Conservation (phyloP, 2,888 invertebrate genomes). For the Andrena bucephala region DNA sequence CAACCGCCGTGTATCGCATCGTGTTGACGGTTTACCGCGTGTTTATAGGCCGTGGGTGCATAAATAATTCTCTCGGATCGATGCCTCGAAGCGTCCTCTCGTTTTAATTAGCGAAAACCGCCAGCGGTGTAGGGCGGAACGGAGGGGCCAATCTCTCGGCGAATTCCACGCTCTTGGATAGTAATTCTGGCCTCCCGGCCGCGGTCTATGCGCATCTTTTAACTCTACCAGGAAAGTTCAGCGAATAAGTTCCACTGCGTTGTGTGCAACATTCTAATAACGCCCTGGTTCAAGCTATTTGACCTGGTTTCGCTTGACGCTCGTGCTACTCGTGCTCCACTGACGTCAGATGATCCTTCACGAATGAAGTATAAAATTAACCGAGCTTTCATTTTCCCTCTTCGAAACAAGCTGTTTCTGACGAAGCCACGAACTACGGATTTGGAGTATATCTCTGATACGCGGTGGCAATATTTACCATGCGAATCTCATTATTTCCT, state of each 20-base stretch:
- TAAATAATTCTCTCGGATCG: conserved; percentile 39
- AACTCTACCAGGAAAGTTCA: conserved; percentile 22
- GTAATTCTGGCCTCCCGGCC: not conserved
- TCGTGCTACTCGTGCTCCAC: conserved; percentile 4
- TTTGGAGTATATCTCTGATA: not conserved
- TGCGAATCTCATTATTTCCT: not conserved
- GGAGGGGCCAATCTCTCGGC: not conserved
- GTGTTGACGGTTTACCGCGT: conserved; percentile 16
- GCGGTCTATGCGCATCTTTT: not conserved
- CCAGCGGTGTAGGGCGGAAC: not conserved
- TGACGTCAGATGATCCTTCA: conserved; percentile 43
- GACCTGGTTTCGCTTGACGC: conserved; percentile 52
- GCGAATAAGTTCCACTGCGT: conserved; percentile 38
- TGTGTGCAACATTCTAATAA: conserved; percentile 52
- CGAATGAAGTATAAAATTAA: conserved; percentile 41
- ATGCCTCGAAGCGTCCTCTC: not conserved
- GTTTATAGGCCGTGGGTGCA: conserved; percentile 36
- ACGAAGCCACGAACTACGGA: conserved; percentile 11
- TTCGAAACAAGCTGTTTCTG: not conserved
- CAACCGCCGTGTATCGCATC: conserved; percentile 1
- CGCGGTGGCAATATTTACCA: not conserved
- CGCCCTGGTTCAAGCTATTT: conserved; percentile 49
- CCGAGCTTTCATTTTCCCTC: conserved; percentile 8
- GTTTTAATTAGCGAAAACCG: conserved; percentile 22
- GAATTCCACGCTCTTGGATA: not conserved